Evolutionary conservation across 2,797 vertebrate genomes (phyloP).

Genomic region (Manis javanica): DNA sequence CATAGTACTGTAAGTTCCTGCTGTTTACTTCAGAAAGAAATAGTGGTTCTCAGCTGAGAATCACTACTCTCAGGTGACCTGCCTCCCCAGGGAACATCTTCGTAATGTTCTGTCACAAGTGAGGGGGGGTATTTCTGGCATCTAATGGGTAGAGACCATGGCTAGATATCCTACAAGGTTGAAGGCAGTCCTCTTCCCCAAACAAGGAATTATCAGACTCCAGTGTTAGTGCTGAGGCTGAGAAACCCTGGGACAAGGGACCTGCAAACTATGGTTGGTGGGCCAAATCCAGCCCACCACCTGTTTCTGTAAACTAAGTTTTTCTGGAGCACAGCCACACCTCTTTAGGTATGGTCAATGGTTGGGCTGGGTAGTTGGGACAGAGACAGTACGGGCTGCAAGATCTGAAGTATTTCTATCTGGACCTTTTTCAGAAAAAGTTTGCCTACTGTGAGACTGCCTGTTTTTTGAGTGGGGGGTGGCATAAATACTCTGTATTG

Average conservation of each 20-base stretch:
- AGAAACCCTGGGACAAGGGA: background rate
- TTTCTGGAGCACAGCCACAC: background rate
- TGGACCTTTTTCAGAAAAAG: background rate
- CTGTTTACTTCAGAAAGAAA: background rate
- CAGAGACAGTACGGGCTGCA: background rate
- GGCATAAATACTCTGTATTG: background rate
- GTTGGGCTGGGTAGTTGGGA: background rate
- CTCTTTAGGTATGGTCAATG: background rate
- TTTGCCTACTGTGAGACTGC: background rate
- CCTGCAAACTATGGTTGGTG: background rate
- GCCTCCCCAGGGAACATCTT: background rate
- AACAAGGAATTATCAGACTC: background rate
- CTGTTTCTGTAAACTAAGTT: background rate
- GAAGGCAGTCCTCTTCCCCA: background rate
- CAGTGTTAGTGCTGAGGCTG: background rate
- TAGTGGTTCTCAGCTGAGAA: background rate
- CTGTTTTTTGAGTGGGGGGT: background rate
- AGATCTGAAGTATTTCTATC: background rate
- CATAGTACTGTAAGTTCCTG: background rate
- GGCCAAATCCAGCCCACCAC: background rate
- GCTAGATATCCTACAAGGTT: background rate
- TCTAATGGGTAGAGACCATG: background rate
- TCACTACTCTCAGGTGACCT: background rate
- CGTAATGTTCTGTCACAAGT: background rate
- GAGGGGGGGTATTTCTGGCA: background rate